Evolutionary conservation across 2,113 vertebrate species (phyloP).

Genomic region (Rattus rattus): DNA sequence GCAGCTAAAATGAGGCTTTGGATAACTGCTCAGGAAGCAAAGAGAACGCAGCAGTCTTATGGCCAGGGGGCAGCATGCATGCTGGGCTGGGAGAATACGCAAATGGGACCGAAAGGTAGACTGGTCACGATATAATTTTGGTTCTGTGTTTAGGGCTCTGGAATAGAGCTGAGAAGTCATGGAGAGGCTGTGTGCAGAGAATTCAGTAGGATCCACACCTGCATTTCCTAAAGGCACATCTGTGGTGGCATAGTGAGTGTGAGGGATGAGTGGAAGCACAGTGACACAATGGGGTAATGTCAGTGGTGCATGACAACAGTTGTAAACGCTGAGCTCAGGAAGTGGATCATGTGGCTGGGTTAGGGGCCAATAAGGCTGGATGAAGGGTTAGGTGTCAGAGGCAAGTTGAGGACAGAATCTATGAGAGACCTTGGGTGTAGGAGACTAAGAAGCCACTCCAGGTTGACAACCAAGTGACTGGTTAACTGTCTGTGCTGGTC

Average conservation of each 20-base stretch:
- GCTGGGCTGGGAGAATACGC: not conserved
- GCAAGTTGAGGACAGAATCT: not conserved
- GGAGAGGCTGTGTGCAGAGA: not conserved
- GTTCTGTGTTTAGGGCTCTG: not conserved
- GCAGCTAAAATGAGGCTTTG: not conserved
- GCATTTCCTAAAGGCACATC: constrained; percentile 15
- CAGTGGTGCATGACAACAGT: not conserved
- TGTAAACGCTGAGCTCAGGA: not conserved
- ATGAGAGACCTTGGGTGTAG: not conserved
- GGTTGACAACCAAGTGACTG: not conserved
- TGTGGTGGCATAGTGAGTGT: not conserved
- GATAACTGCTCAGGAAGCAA: not conserved
- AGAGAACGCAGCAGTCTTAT: not conserved
- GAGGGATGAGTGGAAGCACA: not conserved
- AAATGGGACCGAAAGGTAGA: not conserved
- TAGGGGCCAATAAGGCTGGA: not conserved
- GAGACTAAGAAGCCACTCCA: not conserved
- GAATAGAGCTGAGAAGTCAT: not conserved
- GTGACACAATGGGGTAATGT: not conserved
- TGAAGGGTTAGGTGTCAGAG: not conserved
- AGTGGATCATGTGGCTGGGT: not conserved
- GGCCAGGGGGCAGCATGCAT: not conserved
- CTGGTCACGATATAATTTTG: not conserved
- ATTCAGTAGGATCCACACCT: not conserved
- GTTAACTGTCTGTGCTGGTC: not conserved